Evolutionary conservation across 2,888 invertebrate species (phyloP).

Genomic region (Drosophila pseudotalamancana): DNA sequence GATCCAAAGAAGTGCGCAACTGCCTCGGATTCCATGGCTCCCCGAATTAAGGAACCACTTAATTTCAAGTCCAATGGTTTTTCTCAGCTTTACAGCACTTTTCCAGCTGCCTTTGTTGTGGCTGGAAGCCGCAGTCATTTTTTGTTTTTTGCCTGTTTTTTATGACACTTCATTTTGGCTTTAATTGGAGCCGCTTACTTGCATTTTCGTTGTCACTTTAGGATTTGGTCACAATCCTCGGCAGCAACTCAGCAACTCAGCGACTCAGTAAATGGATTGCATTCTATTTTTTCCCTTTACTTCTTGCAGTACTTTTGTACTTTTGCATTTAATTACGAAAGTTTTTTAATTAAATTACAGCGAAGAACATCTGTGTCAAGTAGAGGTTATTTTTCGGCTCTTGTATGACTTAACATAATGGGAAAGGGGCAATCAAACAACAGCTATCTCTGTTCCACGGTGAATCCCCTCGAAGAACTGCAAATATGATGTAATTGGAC

Average conservation of each 20-base stretch:
- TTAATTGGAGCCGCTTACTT: conserved; percentile 77
- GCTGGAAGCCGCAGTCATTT: conserved; percentile 23
- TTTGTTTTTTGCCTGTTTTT: conserved; percentile 9
- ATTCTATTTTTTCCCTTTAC: conserved; percentile 33
- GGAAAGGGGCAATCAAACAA: background rate
- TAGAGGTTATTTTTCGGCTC: conserved; percentile 46
- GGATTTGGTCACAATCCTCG: conserved; percentile 33
- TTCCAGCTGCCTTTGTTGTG: background rate
- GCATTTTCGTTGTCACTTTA: conserved; percentile 75
- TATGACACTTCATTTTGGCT: conserved; percentile 64
- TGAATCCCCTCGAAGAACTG: conserved; percentile 15
- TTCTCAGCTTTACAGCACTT: conserved; percentile 22
- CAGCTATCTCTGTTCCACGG: conserved; percentile 1
- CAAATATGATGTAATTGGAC: conserved; percentile 11
- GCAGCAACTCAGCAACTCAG: background rate
- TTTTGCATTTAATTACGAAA: conserved; percentile 77
- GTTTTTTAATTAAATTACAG: conserved; percentile 79
- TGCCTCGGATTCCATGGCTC: conserved; percentile 10
- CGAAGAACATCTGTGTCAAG: conserved; percentile 73
- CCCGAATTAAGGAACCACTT: conserved; percentile 37
- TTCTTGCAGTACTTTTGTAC: conserved; percentile 47
- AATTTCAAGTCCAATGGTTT: conserved; percentile 40
- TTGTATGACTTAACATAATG: conserved; percentile 49
- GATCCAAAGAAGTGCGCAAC: conserved; percentile 13
- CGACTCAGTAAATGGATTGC: conserved; percentile 30